Evolutionary conservation across 1,140 invertebrate species (phyloP), one percentile per base, ranked within the genome.

Genomic region (Penaeus chinensis): DNA sequence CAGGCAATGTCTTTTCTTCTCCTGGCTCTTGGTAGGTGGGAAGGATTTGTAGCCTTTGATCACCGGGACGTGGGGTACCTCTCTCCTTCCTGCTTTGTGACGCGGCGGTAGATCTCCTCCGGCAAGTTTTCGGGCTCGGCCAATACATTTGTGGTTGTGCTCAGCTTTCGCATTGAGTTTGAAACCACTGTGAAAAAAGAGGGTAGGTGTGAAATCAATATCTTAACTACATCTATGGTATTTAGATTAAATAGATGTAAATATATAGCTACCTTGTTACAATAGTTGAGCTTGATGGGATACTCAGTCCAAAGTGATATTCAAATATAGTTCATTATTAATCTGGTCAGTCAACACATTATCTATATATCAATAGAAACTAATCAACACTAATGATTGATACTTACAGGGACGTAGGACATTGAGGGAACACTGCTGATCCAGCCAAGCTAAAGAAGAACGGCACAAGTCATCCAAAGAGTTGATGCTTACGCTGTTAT

Each of bases 71-170:
- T 32, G 78, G 77, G 61, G 74, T 63, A 87, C 20, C 71, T 71
- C 32, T 87, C 86, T n/a, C 66, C 83, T 66, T 90, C 90, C 37
- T 89, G 90, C 62, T 90, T 90, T 16, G 90, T 89, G n/a, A 90
- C 90, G 16, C 85, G 81, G 1, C 84, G 84, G 61, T 87, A 89
- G 7, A 90, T 84, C 27, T 98, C 97, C 88, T 98, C 96, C 47
- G 97, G 96, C 90, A 99, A 93, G 87, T 95, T 94, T 90, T 95
- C 94, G 20, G 98, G 98, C 92, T 97, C 95, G 77, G 96, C 95
- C 80, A 99, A 93, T 91, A 99, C 98, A 91, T 98, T 98, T 61
- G 98, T 99, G 63, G 96, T 95, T 90, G 97, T 98, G 91, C 97
- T 97, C 85, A 99, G 93, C 92, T 96, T 95, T 89, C 96, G 95